Conservation (phyloP, 2,797 vertebrate species). For the Silurus aristotelis region DNA sequence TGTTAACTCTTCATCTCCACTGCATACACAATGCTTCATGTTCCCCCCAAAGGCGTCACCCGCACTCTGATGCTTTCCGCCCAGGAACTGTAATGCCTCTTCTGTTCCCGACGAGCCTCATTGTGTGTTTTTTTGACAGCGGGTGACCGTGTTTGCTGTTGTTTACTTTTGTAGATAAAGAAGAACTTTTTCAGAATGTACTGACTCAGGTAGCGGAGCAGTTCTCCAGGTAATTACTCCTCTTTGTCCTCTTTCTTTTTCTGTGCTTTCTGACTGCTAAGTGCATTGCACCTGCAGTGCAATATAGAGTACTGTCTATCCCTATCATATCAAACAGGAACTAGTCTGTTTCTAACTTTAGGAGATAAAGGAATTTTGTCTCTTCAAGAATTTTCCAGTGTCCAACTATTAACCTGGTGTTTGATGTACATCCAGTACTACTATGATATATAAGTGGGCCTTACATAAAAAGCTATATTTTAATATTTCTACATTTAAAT, state of each 20-base stretch:
- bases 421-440: too few species aligned
- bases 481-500: too few species aligned
- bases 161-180: conserved; percentile 80
- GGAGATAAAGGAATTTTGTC: background rate
- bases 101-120: background rate
- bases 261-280: conserved; percentile 1
- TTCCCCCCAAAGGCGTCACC: background rate
- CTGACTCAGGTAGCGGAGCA: conserved; percentile 87
- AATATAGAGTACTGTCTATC: background rate
- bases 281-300: background rate
- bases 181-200: conserved; percentile 88
- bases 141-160: conserved; percentile 23
- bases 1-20: conserved; percentile 25
- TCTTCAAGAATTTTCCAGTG: background rate
- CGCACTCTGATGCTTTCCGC: background rate
- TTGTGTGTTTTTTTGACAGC: conserved; percentile 1
- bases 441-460: too few species aligned
- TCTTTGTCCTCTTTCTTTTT: background rate
- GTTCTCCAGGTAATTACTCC: conserved; percentile 81
- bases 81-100: background rate
- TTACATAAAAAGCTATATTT: too few species aligned
- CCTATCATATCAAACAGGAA: background rate
- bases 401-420: too few species aligned
- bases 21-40: background rate
- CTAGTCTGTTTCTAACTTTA: background rate